These are phyloP conservation scores for Lineus longissimus DNA, from an alignment of 1,140 invertebrate species.

Conservation along the genomic window DNA sequence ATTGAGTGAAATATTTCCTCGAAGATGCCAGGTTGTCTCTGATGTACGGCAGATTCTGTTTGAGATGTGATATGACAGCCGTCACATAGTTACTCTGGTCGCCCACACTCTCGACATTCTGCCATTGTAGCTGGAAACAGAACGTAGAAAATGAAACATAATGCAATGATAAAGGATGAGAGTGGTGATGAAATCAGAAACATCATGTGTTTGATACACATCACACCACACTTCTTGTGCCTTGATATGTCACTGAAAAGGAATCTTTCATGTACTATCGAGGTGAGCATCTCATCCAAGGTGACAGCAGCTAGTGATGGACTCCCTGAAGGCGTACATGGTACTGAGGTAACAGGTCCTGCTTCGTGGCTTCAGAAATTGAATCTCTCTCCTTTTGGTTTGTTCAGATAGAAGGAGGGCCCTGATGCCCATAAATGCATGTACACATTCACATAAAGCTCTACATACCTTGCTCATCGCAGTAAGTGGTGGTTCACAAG, in stretches of 20 bases:
- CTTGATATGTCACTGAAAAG: too few relatives aligned
- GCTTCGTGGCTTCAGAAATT: too few relatives aligned
- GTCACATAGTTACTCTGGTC: constrained; percentile 96
- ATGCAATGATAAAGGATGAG: neutral
- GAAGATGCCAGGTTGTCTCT: constrained; percentile 89
- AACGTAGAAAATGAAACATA: neutral
- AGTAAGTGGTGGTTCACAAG: constrained; percentile 88
- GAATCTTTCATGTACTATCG: too few relatives aligned
- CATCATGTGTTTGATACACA: neutral
- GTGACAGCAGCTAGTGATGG: neutral
- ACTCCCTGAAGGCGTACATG: too few relatives aligned
- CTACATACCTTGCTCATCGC: constrained; percentile 82
- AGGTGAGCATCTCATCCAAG: too few relatives aligned
- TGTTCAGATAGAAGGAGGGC: too few relatives aligned
- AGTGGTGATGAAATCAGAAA: neutral
- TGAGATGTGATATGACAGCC: constrained; percentile 80
- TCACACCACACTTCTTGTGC: too few relatives aligned
- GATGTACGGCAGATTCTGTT: constrained; percentile 82
- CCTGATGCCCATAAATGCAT: too few relatives aligned
- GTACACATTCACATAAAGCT: too few relatives aligned
- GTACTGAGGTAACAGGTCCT: too few relatives aligned
- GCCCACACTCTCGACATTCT: constrained; percentile 85
- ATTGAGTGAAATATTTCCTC: constrained; percentile 96
- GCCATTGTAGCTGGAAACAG: constrained; percentile 75
- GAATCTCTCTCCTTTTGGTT: too few relatives aligned